A percentile compares a stretch with the other conserved stretches of the same genome.
Evolutionary conservation across 2,797 vertebrate genomes (phyloP).

Genomic region (Chromobotia macracanthus): DNA sequence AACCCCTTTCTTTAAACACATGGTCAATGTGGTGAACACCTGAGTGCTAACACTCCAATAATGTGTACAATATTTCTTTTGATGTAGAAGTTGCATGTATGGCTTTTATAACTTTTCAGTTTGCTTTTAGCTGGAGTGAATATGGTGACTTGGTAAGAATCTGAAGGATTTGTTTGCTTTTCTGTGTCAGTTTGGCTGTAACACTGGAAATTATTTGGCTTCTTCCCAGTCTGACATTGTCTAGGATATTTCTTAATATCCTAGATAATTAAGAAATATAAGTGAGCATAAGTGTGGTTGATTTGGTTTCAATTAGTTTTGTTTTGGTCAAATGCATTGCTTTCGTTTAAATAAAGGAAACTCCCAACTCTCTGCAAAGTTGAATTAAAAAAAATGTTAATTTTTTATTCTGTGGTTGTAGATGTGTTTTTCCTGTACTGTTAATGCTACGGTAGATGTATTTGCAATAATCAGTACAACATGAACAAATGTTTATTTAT

Average conservation of each 20-base stretch:
- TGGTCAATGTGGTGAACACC: conserved; percentile 35
- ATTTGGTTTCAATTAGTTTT: neutral
- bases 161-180: neutral
- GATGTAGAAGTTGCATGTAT: conserved; percentile 4
- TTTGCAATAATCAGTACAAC: no score
- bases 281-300: neutral
- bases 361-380: no score
- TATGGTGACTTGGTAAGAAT: neutral
- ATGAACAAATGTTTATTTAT: no score
- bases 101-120: neutral
- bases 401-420: no score
- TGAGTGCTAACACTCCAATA: conserved; percentile 28
- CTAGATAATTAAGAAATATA: no score
- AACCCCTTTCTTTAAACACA: conserved; percentile 14
- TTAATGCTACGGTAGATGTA: no score
- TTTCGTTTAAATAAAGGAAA: neutral
- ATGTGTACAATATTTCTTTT: neutral
- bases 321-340: neutral
- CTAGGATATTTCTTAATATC: neutral
- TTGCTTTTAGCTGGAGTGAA: neutral
- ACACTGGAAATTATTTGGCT: neutral
- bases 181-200: neutral
- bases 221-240: neutral
- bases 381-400: no score
- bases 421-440: no score